Base-by-base conservation (phyloP, 1,140 invertebrate genomes). In the Drosophila auraria region DNA sequence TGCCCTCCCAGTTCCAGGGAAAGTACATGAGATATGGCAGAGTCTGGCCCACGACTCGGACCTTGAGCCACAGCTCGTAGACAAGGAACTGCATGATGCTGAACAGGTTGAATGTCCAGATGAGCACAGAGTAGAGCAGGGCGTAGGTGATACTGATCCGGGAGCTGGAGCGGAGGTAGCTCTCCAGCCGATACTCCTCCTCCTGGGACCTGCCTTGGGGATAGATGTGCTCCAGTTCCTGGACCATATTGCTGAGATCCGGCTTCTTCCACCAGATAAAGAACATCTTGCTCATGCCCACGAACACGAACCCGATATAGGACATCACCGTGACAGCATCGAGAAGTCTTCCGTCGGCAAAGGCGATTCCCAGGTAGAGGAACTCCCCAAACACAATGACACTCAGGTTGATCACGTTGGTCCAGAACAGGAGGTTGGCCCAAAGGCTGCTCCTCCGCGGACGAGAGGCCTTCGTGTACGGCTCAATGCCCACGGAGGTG, bases 81-180 rank as follows among this genome's bases (percentile, higher is more conserved):
- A 92, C 49, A 2, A 82, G 14, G 40, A 73, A 92, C 20, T 92
- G 75, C 65, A 81, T 74, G 25, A 75, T 78, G 7, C 74, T 64
- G 33, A 87, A 91, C 2, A 92, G 58, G 68, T 92, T 92, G 44
- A 83, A 92, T 2, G 91, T 92, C 84, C 84, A 92, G 5, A 92
- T 91, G 0, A 91, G 74, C 38, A 92, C 61, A 0, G 80, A 82
- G 17, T 91, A 92, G 14, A 92, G 80, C 15, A 78, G 12, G 1
- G 82, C 40, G 33, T 91, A 92, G n/a, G 45, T 75, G 0, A 81
- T 14, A n/a, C 84, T 91, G 3, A 92, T 71, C 3, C 70, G 47
- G 0, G 64, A 60, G 8, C 78, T 78, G 12, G 75, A 80, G 1
- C 60, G n/a, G 12, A 91, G 49, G 44, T 91, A 91, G 1, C 58